A percentile compares a stretch with the other conserved stretches of the same genome.
Conservation (phyloP, 2,113 vertebrate genomes). For the Pterocles gutturalis region DNA sequence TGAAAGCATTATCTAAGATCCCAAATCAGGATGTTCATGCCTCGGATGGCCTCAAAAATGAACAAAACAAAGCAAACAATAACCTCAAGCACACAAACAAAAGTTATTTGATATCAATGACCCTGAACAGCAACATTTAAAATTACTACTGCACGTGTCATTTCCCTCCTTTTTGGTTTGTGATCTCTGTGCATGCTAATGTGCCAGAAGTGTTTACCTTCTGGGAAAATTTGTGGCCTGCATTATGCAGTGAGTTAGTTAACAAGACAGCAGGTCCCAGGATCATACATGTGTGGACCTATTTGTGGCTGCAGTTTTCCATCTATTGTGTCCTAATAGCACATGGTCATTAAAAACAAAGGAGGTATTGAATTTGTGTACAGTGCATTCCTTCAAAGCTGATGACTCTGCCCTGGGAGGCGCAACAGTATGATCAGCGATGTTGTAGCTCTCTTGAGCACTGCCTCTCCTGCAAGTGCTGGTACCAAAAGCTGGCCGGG, state of each 20-base stretch:
- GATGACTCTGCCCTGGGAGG: background rate
- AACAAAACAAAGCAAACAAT: background rate
- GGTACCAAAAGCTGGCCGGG: fast-evolving
- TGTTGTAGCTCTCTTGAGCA: background rate
- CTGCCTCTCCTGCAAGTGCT: background rate
- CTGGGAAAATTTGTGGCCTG: background rate
- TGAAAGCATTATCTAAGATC: conserved; percentile 42
- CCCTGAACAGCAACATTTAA: background rate
- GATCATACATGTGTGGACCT: background rate
- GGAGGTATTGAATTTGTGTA: background rate
- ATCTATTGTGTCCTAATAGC: background rate
- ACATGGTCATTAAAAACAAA: background rate
- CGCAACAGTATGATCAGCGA: background rate
- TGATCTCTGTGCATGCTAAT: background rate
- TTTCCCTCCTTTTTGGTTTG: background rate
- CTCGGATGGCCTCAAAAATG: background rate
- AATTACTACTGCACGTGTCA: background rate
- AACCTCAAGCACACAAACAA: background rate
- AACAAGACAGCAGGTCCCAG: background rate
- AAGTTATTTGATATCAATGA: background rate
- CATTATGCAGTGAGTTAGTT: background rate
- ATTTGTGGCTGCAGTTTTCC: fast-evolving
- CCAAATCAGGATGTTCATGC: conserved; percentile 48
- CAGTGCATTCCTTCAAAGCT: background rate
- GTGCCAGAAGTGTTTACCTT: background rate